Evolutionary conservation across 1,140 invertebrate species (phyloP), one percentile per base, ranked within the genome.

Genomic region (Hermatobates lingyangjiaoensis): DNA sequence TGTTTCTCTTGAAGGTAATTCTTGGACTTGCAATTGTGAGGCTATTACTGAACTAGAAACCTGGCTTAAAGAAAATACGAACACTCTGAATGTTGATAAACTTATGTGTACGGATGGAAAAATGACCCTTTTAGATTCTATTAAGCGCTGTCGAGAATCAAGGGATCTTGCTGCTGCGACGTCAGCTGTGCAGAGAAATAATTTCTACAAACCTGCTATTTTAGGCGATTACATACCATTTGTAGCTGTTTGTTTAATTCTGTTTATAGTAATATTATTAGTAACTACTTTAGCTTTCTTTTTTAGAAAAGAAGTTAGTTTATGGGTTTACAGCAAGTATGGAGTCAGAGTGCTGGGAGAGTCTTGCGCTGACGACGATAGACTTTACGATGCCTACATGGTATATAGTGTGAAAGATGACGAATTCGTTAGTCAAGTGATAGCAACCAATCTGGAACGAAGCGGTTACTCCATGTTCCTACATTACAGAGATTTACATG

Each of bases 391-490:
- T 61, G 87, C 84, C 40, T 91, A 88, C 65, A 72, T 91, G 61
- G 79, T 87, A 53, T 89, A 89, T 69, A 85, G 83, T 66, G 78
- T 81, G 57, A 79, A 85, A 64, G 87, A 91, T 66, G 79, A 84
- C 45, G 76, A 82, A 55, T 83, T 88, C 58, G 79, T 87, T 3
- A 72, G 78, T 15, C 73, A 84, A 59, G 78, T 79, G 53, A 72
- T 91, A 27, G 80, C 82, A 20, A 73, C 82, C 0, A 81, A 84
- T 59, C 66, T 93, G 50, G 87, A 92, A 62, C 77, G 81, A 56
- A 73, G 74, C 12, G 77, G 79, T 0, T 76, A 83, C 48, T 73
- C 77, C 1, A 69, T 83, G 39, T 85, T 80, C 60, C 69, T 85
- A 28, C 81, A 85, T 61, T 81, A 80, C 64, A 71, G 81, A 40